phyloP scores from a whole-genome alignment of 2,797 vertebrate genomes.

The Betta splendens region DNA sequence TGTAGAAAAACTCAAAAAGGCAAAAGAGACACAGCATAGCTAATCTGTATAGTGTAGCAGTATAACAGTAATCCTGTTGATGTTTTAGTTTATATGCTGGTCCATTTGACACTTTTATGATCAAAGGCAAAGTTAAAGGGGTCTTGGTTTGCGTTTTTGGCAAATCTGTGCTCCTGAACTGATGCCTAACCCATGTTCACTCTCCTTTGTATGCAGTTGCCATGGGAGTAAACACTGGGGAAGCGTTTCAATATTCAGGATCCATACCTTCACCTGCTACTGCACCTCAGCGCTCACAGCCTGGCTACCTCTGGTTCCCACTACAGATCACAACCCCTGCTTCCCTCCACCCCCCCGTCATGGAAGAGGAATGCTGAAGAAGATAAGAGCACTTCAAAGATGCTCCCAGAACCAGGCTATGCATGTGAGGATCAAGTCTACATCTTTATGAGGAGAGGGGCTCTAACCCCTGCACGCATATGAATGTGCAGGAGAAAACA shows the following conservation, averaged over 20 bases:
- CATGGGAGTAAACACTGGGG: constrained; percentile 55
- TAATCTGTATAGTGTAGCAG: too few relatives aligned
- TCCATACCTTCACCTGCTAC: constrained; percentile 69
- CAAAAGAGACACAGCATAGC: constrained; percentile 1
- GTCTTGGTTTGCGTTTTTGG: constrained; percentile 24
- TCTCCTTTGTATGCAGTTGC: constrained; percentile 40
- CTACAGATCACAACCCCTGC: constrained; percentile 42
- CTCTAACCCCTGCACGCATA: constrained; percentile 28
- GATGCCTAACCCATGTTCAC: constrained; percentile 49
- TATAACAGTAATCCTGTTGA: too few relatives aligned
- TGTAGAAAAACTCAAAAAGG: constrained; percentile 18
- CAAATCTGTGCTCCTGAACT: constrained; percentile 45
- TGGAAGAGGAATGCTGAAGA: constrained; percentile 65
- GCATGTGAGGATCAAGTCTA: constrained; percentile 19
- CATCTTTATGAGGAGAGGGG: constrained; percentile 29
- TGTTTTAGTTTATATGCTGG: neutral
- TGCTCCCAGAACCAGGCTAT: constrained; percentile 16
- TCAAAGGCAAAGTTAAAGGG: too few relatives aligned
- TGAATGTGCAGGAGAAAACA: constrained; percentile 22
- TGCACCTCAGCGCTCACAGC: constrained; percentile 34
- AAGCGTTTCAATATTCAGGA: constrained; percentile 66
- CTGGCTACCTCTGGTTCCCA: constrained; percentile 37
- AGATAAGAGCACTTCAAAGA: constrained; percentile 71
- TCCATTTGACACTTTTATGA: too few relatives aligned
- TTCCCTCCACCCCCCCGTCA: constrained; percentile 51